Evolutionary conservation across 2,888 invertebrate genomes (phyloP).

Genomic region (Nysson spinosus): DNA sequence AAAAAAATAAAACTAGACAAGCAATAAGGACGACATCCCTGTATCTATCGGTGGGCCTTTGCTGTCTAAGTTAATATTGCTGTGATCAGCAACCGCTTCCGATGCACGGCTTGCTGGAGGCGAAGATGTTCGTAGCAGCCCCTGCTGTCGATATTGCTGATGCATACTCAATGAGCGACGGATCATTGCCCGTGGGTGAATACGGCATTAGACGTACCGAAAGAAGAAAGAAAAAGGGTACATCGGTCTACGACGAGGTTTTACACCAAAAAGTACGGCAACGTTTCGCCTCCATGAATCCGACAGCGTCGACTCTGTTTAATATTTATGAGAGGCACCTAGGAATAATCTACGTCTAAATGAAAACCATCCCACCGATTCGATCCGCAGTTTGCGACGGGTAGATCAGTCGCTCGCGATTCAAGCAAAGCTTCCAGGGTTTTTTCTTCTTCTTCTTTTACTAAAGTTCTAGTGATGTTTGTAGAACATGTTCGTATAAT

Average conservation of each 20-base stretch:
- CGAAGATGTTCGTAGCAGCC: constrained; percentile 46
- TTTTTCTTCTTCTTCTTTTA: not conserved
- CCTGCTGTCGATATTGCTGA: constrained; percentile 67
- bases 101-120: constrained; percentile 55
- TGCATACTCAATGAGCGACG: constrained; percentile 71
- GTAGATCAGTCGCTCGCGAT: constrained; percentile 6
- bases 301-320: constrained; percentile 48
- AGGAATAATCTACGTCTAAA: constrained; percentile 59
- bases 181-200: constrained; percentile 54
- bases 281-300: constrained; percentile 53
- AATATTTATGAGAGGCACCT: constrained; percentile 63
- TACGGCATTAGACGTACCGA: constrained; percentile 11
- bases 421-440: not conserved
- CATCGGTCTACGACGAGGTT: constrained; percentile 43
- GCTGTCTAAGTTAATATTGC: constrained; percentile 34
- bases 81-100: constrained; percentile 49
- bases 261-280: constrained; percentile 57
- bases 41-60: constrained; percentile 14
- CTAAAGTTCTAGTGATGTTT: not conserved
- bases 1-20: not conserved
- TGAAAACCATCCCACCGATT: constrained; percentile 54
- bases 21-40: constrained; percentile 22
- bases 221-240: constrained; percentile 17
- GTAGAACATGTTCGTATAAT: too few relatives aligned
- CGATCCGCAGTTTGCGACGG: constrained; percentile 14